Evolutionary conservation across 2,113 vertebrate species (phyloP).

Genomic region (Calidris pugnax): DNA sequence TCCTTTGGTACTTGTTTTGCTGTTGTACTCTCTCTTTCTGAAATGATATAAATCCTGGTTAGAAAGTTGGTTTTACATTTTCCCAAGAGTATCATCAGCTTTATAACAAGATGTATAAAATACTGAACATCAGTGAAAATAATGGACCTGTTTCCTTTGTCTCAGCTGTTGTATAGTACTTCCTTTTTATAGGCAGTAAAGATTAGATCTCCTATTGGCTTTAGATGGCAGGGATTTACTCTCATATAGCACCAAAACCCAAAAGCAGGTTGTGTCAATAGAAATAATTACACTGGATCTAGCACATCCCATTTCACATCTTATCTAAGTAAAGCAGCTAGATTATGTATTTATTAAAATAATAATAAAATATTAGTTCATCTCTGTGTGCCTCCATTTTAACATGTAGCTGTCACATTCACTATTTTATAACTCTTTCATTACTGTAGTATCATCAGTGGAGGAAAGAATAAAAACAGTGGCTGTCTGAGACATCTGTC

Average conservation of each 20-base stretch:
- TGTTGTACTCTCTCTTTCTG: background rate
- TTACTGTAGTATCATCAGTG: background rate
- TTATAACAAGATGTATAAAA: background rate
- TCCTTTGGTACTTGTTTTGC: background rate
- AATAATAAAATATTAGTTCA: conserved; percentile 56
- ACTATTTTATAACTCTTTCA: conserved; percentile 36
- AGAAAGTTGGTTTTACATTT: background rate
- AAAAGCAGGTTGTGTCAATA: conserved; percentile 48
- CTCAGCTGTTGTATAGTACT: background rate
- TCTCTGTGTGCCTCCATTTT: conserved; percentile 47
- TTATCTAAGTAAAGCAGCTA: conserved; percentile 55
- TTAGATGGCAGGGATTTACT: conserved; percentile 29
- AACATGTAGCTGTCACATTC: conserved; percentile 18
- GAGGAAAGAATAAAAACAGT: background rate
- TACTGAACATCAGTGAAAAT: background rate
- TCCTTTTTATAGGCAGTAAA: background rate
- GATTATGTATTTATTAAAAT: conserved; percentile 73
- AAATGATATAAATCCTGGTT: background rate
- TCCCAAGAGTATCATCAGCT: background rate
- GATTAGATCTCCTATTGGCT: background rate
- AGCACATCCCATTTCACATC: conserved; percentile 1
- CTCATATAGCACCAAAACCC: conserved; percentile 37
- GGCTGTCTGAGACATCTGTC: background rate
- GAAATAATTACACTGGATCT: conserved; percentile 59
- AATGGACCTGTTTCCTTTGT: background rate